Evolutionary conservation across 2,888 invertebrate genomes (phyloP).

Genomic region (Thalpophila matura): DNA sequence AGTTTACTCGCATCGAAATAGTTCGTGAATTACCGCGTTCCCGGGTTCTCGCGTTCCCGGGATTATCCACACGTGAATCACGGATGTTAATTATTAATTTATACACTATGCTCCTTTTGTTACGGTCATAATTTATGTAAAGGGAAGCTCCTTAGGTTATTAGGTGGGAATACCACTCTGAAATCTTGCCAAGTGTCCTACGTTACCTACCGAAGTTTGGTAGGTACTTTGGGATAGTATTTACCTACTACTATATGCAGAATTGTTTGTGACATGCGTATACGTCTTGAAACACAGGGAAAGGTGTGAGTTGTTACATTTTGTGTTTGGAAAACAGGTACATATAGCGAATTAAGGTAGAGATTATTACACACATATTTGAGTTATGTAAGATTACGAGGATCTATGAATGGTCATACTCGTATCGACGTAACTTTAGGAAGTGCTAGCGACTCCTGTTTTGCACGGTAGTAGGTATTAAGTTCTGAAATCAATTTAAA

Average conservation of each 20-base stretch:
- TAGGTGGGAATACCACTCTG: constrained; percentile 22
- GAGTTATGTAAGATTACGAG: too few relatives aligned
- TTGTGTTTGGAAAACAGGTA: too few relatives aligned
- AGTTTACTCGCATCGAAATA: constrained; percentile 54
- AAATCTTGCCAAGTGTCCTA: constrained; percentile 11
- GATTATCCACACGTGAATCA: constrained; percentile 52
- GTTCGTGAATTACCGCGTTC: constrained; percentile 50
- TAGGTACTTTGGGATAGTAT: not conserved
- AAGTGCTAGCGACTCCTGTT: too few relatives aligned
- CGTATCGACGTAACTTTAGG: too few relatives aligned
- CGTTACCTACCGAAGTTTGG: not conserved
- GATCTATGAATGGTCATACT: too few relatives aligned
- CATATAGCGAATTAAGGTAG: too few relatives aligned
- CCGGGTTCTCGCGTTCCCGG: constrained; percentile 23
- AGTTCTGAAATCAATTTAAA: not conserved
- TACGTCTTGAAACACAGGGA: too few relatives aligned
- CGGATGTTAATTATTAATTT: constrained; percentile 55
- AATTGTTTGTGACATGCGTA: too few relatives aligned
- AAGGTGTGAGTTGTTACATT: too few relatives aligned
- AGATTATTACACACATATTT: too few relatives aligned
- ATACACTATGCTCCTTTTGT: constrained; percentile 45
- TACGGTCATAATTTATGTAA: constrained; percentile 51
- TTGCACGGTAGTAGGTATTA: too few relatives aligned
- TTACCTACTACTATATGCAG: not conserved
- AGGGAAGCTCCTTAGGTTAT: constrained; percentile 37